These are phyloP conservation scores for Drosophila merina DNA, from an alignment of 2,888 invertebrate species.

Conservation along the genomic window DNA sequence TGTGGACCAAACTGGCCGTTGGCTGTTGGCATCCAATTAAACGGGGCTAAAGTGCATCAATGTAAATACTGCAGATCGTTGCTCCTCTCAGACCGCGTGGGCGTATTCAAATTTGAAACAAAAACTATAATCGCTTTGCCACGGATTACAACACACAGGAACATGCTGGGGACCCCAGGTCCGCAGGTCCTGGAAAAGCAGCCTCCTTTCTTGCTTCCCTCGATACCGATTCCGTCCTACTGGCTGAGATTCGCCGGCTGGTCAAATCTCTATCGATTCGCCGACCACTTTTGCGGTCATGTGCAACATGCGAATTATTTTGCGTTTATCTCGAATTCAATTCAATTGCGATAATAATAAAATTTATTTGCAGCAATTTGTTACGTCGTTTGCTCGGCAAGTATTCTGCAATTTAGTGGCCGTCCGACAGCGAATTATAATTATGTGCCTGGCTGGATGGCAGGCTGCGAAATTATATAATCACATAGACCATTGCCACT, in stretches of 20 bases:
- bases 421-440: constrained; percentile 63
- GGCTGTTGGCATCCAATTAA: constrained; percentile 68
- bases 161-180: constrained; percentile 31
- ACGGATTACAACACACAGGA: constrained; percentile 58
- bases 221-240: constrained; percentile 23
- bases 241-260: constrained; percentile 43
- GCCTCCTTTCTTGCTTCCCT: neutral
- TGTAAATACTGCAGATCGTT: constrained; percentile 42
- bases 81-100: neutral
- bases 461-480: constrained; percentile 30
- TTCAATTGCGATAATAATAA: constrained; percentile 72
- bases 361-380: constrained; percentile 78
- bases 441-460: constrained; percentile 48
- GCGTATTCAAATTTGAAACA: constrained; percentile 57
- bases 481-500: constrained; percentile 5
- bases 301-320: constrained; percentile 59
- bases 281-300: constrained; percentile 43
- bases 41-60: constrained; percentile 61
- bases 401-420: constrained; percentile 55
- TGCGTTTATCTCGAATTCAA: constrained; percentile 68
- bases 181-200: neutral
- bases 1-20: constrained; percentile 15
- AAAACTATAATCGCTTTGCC: constrained; percentile 64
- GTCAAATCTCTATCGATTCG: constrained; percentile 24
- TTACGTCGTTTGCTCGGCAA: constrained; percentile 33